Evolutionary conservation across 2,113 vertebrate genomes (phyloP), one percentile per base, ranked within the genome.

Genomic region (Atherinomorus stipes): DNA sequence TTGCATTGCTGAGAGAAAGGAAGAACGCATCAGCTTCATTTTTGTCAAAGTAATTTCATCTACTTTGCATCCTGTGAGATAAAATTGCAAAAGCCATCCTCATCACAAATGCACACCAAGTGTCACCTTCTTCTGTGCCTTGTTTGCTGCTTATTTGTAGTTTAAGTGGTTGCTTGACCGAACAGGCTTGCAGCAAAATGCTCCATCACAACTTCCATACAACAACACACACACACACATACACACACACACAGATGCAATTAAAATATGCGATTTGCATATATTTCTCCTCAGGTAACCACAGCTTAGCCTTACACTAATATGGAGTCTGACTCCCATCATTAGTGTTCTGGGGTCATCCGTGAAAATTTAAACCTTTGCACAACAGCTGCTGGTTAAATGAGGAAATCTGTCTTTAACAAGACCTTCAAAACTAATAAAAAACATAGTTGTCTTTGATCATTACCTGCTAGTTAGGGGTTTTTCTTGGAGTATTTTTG

Each of bases 91-190:
- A 1, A 2, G 15, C 19, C 34, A 37, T 40, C 59, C 59, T 78
- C 71, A 73, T 78, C 70, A 23, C 18, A 4, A 19, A 74, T 78
- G 56, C 74, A 37, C 25, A 42, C n/a, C n/a, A 63, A 73, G 37
- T 49, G 38, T 50, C 25, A 5, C 16, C 71, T 22, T 42, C 53
- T 66, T 21, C 57, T 59, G 13, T 42, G 64, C 40, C 62, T 74
- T 71, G 74, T 82, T 85, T 87, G 64, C 76, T 76, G 73, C 83
- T 65, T 51, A 84, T 85, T 84, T 85, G 72, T 75, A 76, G 80
- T 66, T 83, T 74, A 74, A 85, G 85, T 75, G 56, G 70, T 65
- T 80, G 37, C 67, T 68, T 64, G 69, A 70, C 56, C 67, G 44
- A 76, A 68, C 34, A 51, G 47, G 69, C 65, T 78, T 4, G 4